Base-by-base conservation (phyloP, 1,140 invertebrate genomes). In the Drosophila lacertosa region DNA sequence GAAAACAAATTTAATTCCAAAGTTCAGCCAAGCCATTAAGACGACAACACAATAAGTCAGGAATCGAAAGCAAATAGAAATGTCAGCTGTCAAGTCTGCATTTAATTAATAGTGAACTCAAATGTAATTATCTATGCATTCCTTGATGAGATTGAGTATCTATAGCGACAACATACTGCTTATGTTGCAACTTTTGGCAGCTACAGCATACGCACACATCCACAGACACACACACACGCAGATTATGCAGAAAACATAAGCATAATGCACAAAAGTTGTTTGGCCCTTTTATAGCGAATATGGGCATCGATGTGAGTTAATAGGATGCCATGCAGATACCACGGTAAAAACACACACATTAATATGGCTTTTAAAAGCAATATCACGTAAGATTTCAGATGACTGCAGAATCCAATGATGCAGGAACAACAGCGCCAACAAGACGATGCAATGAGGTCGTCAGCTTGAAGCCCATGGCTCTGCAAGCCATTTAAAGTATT, bases 221-320 rank as follows among this genome's bases (percentile, higher is more conserved):
- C 48, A 60, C 18, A 24, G 40, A 15, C n/a, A n/a, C n/a, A n/a
- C n/a, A n/a, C n/a, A n/a, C n/a, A n/a, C n/a, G n/a, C n/a, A n/a
- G n/a, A n/a, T n/a, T n/a, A n/a, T n/a, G n/a, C n/a, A n/a, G n/a
- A n/a, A 18, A 11, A 7, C 33, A 5, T 18, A 18, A 18, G 22
- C 35, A 51, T 81, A 86, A 86, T 88, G 82, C 82, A 88, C 55
- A 77, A 65, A 57, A 63, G 70, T 57, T 82, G 82, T 86, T 73
- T 55, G 32, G 29, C 18, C 26, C 29, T 50, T 32, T 32, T 24
- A 32, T 20, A 24, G 37, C 50, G 22, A 15, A 32, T 13, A 48
- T 48, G 24, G n/a, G 7, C 20, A 37, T 13, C 32, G 18, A 39
- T 24, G n/a, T 39, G 35, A 37, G 10, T 26, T 54, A 54, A 39